Evolutionary conservation across 2,113 vertebrate species (phyloP).

Genomic region (Forbesichthys agassizii): DNA sequence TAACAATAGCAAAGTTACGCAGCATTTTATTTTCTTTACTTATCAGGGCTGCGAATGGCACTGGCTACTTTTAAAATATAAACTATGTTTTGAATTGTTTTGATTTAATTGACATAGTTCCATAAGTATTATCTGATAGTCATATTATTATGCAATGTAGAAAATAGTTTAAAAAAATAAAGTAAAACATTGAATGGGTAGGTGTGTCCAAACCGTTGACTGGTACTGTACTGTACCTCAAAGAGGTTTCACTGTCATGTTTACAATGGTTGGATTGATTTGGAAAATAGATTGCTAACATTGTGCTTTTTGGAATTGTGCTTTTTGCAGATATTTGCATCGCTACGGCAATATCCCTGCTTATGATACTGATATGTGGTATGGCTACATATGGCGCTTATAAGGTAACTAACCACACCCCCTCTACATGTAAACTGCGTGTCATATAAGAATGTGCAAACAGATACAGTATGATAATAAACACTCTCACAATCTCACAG

Average conservation of each 20-base stretch:
- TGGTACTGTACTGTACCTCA: too few species aligned
- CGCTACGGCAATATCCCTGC: constrained; percentile 91
- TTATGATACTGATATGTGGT: constrained; percentile 96
- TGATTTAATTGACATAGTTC: too few species aligned
- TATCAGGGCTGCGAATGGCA: too few species aligned
- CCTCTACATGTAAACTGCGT: neutral
- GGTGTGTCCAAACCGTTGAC: too few species aligned
- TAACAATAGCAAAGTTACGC: too few species aligned
- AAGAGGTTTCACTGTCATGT: neutral
- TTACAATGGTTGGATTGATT: neutral
- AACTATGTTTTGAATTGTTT: too few species aligned
- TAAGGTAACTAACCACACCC: constrained; percentile 78
- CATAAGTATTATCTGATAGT: too few species aligned
- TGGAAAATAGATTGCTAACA: constrained; percentile 16
- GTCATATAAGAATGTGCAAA: neutral
- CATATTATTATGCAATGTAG: too few species aligned
- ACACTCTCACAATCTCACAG: constrained; percentile 55
- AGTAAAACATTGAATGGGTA: too few species aligned
- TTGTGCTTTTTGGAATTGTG: constrained; percentile 8
- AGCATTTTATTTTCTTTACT: too few species aligned
- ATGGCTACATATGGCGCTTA: constrained; percentile 97
- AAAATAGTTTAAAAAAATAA: too few species aligned
- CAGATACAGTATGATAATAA: neutral
- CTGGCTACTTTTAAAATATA: too few species aligned
- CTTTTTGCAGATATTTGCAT: constrained; percentile 89